Percentiles rank a stretch among this genome's conserved stretches.
Evolutionary conservation across 2,888 invertebrate genomes (phyloP).

Genomic region (Tenthredo distinguenda): DNA sequence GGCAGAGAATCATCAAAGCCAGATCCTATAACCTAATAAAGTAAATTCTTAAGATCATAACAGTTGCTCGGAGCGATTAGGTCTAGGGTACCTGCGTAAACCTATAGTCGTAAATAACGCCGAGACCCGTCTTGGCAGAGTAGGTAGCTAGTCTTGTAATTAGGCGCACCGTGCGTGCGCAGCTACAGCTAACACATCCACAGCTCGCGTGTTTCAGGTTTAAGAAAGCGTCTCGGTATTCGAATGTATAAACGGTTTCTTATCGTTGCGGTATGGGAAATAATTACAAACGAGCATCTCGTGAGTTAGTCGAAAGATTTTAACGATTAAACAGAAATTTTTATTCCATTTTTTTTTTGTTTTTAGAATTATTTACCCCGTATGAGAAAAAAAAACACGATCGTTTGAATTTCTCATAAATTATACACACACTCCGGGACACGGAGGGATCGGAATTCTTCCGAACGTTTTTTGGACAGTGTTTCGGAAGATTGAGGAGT

Average conservation of each 20-base stretch:
- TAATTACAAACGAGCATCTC: conserved; percentile 6
- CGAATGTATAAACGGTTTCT: background rate
- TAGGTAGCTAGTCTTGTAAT: conserved; percentile 30
- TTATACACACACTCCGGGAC: no score
- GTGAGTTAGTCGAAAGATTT: background rate
- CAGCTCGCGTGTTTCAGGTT: conserved; percentile 8
- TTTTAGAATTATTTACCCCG: conserved; percentile 50
- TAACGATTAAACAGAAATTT: background rate
- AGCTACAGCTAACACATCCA: background rate
- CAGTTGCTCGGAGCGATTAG: background rate
- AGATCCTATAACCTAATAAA: background rate
- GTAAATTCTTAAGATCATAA: background rate
- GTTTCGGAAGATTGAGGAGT: no score
- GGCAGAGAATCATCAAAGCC: background rate
- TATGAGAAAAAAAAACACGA: conserved; percentile 24
- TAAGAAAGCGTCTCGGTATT: conserved; percentile 11
- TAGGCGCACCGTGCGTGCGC: background rate
- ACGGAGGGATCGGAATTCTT: no score
- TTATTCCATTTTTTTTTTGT: background rate
- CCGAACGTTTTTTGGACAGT: no score
- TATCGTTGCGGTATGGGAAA: background rate
- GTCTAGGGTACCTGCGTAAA: background rate
- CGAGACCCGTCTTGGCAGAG: conserved; percentile 5
- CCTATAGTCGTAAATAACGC: conserved; percentile 15
- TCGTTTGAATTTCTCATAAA: no score